Conservation (phyloP, 1,140 invertebrate species). For the Scaptodrosophila lebanonensis region DNA sequence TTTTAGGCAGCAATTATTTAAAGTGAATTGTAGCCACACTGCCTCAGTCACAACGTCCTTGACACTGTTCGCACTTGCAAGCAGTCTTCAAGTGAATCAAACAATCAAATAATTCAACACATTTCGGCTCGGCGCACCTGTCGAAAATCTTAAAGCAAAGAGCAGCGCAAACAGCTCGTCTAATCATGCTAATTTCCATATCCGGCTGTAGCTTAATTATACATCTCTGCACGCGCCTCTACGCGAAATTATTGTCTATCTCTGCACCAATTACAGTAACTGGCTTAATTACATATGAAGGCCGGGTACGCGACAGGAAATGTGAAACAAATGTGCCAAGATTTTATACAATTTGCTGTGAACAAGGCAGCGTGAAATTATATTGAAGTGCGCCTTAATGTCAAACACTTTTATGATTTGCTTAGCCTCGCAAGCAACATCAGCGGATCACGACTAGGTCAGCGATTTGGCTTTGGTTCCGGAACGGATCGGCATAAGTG, state of each 20-base stretch:
- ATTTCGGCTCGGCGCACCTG: constrained; percentile 17
- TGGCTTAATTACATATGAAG: constrained; percentile 65
- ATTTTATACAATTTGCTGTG: constrained; percentile 38
- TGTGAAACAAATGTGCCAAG: constrained; percentile 31
- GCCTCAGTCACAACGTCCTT: constrained; percentile 11
- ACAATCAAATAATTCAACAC: no score
- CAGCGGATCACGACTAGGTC: no score
- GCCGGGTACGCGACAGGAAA: constrained; percentile 1
- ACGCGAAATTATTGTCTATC: constrained; percentile 52
- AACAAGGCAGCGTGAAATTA: constrained; percentile 46
- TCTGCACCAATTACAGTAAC: constrained; percentile 64
- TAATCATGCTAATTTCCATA: constrained; percentile 48
- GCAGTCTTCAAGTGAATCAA: no score
- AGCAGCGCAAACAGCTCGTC: constrained; percentile 13
- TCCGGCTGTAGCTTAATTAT: constrained; percentile 51
- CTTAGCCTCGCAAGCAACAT: no score
- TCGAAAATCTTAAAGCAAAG: constrained; percentile 2
- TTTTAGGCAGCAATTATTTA: no score
- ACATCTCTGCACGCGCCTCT: constrained; percentile 23
- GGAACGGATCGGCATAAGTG: no score
- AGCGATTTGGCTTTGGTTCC: no score
- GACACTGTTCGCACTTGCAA: constrained; percentile 20
- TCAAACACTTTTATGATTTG: no score
- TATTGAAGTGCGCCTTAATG: constrained; percentile 53
- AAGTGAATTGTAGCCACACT: no score